Base-by-base conservation (phyloP, 1,140 invertebrate genomes). In the Zaprionus gabonicus region DNA sequence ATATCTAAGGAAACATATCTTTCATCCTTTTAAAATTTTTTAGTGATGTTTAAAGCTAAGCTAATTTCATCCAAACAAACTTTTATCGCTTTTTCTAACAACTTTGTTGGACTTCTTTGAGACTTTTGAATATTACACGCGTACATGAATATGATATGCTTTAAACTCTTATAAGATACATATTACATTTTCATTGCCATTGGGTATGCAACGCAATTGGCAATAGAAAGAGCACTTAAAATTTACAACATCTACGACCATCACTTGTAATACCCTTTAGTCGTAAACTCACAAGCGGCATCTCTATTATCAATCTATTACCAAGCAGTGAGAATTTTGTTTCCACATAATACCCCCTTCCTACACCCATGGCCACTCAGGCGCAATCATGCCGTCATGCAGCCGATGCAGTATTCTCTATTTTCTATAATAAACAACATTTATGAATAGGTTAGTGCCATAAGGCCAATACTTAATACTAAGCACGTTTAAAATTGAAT, bases 191-290 rank as follows among this genome's bases (percentile, higher is more conserved):
- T 31, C 10, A 34, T 10, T 17, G 7, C n/a, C 41, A 63, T 31
- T 53, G 46, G 46, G 23, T 38, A 34, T 25, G 23, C 34, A 1
- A 31, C 41, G 2, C n/a, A 46, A n/a, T 17, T 46, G 41, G 2
- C n/a, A 58, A 6, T 51, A 25, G 46, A 23, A 51, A 51, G 23
- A 4, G 23, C 9, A 51, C 20, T 51, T 13, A 13, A 51, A 51
- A 13, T 1, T 13, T 51, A 51, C 20, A 12, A 2, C 20, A 51
- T 51, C 9, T 12, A 23, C 10, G 7, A 46, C n/a, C 41, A 25
- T 51, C 9, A 12, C 62, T 63, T 51, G 70, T 51, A 59, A 67
- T 67, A 72, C 44, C 63, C 62, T 38, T 38, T 38, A 38, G 25
- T 56, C 53, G 20, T 20, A 15, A 53, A 28, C 64, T 28, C 55